Conservation (phyloP, 2,888 invertebrate species). For the Caenorhabditis parvicauda region DNA sequence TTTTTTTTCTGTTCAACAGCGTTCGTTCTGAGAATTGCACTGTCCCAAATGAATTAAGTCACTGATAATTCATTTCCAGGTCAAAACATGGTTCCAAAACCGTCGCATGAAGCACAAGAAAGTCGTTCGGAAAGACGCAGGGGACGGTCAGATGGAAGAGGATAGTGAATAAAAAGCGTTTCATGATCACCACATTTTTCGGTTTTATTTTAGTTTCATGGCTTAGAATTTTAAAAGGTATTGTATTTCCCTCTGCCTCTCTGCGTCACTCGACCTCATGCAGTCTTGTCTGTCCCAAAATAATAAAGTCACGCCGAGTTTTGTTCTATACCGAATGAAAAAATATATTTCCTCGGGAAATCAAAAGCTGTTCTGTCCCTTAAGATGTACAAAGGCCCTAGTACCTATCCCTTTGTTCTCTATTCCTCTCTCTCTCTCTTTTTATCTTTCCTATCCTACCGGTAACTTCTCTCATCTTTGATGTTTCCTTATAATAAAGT, state of each 20-base stretch:
- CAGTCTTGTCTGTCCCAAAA: too few species aligned
- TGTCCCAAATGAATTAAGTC: too few species aligned
- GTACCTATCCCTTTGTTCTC: neutral
- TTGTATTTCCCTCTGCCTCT: too few species aligned
- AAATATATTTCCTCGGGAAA: too few species aligned
- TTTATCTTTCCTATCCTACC: neutral
- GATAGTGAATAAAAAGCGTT: constrained; percentile 4
- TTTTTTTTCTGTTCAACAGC: neutral
- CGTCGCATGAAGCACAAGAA: constrained; percentile 94
- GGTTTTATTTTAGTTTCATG: neutral
- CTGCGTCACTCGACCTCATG: too few species aligned
- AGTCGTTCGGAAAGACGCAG: constrained; percentile 72
- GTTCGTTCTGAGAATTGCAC: too few species aligned
- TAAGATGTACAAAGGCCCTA: neutral
- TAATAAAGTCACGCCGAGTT: too few species aligned
- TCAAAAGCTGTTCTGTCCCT: too few species aligned
- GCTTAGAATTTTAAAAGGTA: neutral
- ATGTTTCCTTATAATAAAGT: too few species aligned
- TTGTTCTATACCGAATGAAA: too few species aligned
- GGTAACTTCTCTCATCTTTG: too few species aligned
- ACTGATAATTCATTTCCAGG: constrained; percentile 68
- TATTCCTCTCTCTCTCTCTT: neutral
- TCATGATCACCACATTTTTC: neutral
- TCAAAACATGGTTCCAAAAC: constrained; percentile 98
- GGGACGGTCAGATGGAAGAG: constrained; percentile 16